Percentiles rank a stretch among this genome's conserved stretches.
These are phyloP conservation scores for Catalaphyllia jardinei DNA, from an alignment of 64 coral and sea anemone genomes.

Conservation along the genomic window DNA sequence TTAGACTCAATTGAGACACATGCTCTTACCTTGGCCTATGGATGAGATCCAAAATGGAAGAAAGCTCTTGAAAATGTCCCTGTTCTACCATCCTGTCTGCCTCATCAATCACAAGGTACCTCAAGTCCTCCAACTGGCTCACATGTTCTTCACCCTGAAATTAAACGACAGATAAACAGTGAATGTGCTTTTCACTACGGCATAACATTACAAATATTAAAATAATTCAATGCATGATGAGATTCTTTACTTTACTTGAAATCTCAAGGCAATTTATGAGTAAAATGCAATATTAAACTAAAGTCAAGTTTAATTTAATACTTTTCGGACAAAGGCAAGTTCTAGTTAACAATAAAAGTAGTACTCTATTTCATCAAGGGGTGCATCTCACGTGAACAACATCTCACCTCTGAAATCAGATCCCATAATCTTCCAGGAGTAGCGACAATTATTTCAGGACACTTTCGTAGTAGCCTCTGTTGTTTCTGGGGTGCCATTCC, in stretches of 20 bases:
- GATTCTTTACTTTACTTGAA: too few species aligned
- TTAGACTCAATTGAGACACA: too few species aligned
- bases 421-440: slow-evolving; percentile 96
- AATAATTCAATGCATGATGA: too few species aligned
- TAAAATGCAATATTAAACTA: too few species aligned
- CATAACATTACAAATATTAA: too few species aligned
- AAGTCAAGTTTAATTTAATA: too few species aligned
- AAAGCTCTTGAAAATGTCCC: slow-evolving; percentile 71
- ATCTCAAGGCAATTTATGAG: background rate
- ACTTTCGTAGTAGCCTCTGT: slow-evolving; percentile 65
- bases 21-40: background rate
- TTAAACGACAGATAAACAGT: background rate
- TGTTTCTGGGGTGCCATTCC: slow-evolving; percentile 95
- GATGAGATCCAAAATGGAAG: slow-evolving; percentile 62
- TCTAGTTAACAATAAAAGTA: too few species aligned
- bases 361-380: too few species aligned
- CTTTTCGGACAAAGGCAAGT: too few species aligned
- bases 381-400: too few species aligned
- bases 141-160: slow-evolving; percentile 77
- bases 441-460: slow-evolving; percentile 91
- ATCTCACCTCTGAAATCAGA: slow-evolving; percentile 73
- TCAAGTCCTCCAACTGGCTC: slow-evolving; percentile 52
- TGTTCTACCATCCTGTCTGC: slow-evolving; percentile 86
- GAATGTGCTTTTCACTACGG: too few species aligned
- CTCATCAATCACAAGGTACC: slow-evolving; percentile 94